Conservation (phyloP, 2,113 vertebrate species). For the Neogale vison region DNA sequence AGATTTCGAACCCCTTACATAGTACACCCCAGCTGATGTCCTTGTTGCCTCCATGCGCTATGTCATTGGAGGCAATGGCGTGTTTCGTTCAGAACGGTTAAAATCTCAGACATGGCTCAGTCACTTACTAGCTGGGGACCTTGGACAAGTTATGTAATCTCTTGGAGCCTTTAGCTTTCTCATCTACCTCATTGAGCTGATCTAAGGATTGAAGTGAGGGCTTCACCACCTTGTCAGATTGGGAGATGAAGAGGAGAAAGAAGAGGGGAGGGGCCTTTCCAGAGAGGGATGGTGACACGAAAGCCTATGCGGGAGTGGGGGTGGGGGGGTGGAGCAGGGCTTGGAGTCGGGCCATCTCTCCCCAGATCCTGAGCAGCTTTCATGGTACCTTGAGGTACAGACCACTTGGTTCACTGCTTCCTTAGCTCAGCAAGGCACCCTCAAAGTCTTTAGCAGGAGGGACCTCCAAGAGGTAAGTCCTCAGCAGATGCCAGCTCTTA, state of each 20-base stretch:
- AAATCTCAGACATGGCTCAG: not conserved
- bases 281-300: not conserved
- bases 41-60: fast-evolving
- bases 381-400: fast-evolving
- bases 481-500: not conserved
- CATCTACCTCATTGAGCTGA: not conserved
- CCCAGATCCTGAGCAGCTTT: not conserved
- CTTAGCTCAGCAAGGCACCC: not conserved
- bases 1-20: no score
- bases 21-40: fast-evolving
- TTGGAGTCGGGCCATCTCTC: not conserved
- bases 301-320: not conserved
- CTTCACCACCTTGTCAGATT: not conserved
- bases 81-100: not conserved
- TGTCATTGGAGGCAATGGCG: not conserved
- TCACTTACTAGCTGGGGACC: not conserved
- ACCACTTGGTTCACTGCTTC: fast-evolving
- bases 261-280: not conserved
- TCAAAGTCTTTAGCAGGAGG: not conserved
- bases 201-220: not conserved
- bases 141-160: not conserved
- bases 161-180: not conserved
- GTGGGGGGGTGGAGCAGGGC: no score
- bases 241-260: not conserved
- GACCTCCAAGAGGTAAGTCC: not conserved